Evolutionary conservation across 1,140 invertebrate genomes (phyloP).

Genomic region (Nephila pilipes): DNA sequence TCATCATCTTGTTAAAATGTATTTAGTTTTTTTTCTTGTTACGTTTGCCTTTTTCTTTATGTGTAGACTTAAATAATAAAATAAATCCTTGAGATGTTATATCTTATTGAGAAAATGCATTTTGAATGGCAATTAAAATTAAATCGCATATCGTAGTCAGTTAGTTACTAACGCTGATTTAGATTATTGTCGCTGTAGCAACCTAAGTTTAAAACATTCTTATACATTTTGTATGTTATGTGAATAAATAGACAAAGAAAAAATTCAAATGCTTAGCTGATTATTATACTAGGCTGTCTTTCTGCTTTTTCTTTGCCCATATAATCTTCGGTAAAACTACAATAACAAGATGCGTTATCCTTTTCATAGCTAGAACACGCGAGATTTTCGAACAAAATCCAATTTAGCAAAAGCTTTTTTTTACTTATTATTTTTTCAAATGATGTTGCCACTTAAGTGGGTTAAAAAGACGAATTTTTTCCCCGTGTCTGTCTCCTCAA

Average conservation of each 20-base stretch:
- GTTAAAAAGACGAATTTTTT: slow-evolving; percentile 17
- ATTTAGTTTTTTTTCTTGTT: not conserved
- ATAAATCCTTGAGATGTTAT: too few relatives aligned
- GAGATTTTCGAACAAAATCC: not conserved
- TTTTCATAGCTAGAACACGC: not conserved
- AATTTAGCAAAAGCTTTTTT: slow-evolving; percentile 10
- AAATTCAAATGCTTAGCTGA: not conserved
- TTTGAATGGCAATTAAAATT: not conserved
- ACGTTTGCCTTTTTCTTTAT: not conserved
- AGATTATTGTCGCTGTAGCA: not conserved
- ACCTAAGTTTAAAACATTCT: not conserved
- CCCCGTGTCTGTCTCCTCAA: not conserved
- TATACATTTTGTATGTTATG: not conserved
- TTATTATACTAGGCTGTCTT: not conserved
- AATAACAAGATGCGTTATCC: not conserved
- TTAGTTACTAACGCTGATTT: not conserved
- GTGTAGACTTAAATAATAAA: not conserved
- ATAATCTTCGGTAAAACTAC: not conserved
- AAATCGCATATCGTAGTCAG: not conserved
- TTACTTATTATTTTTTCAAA: not conserved
- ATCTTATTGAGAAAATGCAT: too few relatives aligned
- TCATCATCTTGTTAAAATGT: not conserved
- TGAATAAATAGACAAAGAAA: not conserved
- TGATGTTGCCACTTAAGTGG: slow-evolving; percentile 42
- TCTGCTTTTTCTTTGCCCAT: not conserved